phyloP scores from a whole-genome alignment of 2,797 vertebrate genomes.

The Diplodus puntazzo region DNA sequence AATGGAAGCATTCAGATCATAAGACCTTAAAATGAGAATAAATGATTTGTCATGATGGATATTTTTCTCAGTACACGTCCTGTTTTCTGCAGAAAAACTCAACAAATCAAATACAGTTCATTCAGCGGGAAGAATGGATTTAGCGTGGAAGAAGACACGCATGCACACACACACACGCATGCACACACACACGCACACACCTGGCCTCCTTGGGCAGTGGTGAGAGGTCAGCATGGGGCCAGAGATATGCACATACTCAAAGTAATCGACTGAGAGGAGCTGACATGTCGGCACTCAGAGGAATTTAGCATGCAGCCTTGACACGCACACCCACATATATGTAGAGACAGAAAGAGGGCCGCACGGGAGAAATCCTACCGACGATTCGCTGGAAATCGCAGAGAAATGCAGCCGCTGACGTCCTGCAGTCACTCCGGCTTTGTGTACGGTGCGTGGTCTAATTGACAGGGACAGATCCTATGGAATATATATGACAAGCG shows the following conservation, averaged over 20 bases:
- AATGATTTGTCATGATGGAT: not conserved
- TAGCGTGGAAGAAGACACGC: not conserved
- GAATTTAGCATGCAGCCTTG: conserved; percentile 47
- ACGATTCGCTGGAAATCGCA: conserved; percentile 10
- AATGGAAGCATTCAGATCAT: not conserved
- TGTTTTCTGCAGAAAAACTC: conserved; percentile 4
- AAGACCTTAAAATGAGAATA: not conserved
- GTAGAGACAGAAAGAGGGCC: conserved; percentile 49
- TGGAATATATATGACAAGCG: conserved; percentile 47
- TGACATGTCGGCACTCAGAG: conserved; percentile 63
- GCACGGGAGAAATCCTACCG: conserved; percentile 24
- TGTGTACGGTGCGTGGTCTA: not conserved
- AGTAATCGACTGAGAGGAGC: conserved; percentile 49
- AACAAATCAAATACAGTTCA: conserved; percentile 5
- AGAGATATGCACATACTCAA: conserved; percentile 34
- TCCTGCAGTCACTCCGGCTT: conserved; percentile 20
- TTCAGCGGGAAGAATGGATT: not conserved
- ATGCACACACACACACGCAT: not conserved
- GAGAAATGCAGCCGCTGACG: conserved; percentile 29
- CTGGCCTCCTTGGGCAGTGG: conserved; percentile 26
- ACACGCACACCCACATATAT: conserved; percentile 49
- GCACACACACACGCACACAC: conserved; percentile 26
- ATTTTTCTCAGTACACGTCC: not conserved
- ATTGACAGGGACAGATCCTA: conserved; percentile 50
- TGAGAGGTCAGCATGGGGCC: conserved; percentile 35